Conservation (phyloP, 2,888 invertebrate species). For the Disparrhopalites patrizii region DNA sequence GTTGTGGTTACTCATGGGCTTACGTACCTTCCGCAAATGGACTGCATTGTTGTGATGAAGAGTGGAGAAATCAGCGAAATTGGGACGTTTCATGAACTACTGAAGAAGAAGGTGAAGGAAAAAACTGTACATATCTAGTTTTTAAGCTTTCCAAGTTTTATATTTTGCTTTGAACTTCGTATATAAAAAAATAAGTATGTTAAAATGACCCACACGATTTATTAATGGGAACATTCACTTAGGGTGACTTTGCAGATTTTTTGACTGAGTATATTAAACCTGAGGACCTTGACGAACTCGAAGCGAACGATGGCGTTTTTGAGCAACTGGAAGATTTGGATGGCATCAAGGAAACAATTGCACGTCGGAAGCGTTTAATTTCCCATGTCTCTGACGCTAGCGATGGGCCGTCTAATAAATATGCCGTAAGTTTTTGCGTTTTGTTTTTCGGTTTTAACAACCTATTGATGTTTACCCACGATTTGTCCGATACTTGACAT, state of each 20-base stretch:
- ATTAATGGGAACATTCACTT: no score
- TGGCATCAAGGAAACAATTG: no score
- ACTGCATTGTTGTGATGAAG: conserved; percentile 83
- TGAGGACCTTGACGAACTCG: background rate
- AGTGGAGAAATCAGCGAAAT: conserved; percentile 82
- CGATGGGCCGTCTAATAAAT: no score
- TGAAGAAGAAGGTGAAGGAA: conserved; percentile 65
- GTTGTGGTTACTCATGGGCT: conserved; percentile 93
- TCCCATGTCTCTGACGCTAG: no score
- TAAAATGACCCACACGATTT: no score
- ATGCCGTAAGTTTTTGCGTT: no score
- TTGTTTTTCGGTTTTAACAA: no score
- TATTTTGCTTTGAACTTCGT: background rate
- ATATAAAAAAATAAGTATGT: background rate
- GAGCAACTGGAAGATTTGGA: no score
- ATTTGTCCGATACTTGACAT: no score
- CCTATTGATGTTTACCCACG: no score
- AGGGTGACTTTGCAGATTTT: background rate
- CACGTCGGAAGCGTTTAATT: no score
- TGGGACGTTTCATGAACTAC: conserved; percentile 83
- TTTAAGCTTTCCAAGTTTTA: background rate
- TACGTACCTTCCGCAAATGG: conserved; percentile 83
- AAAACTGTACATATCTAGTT: background rate
- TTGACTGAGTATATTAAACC: background rate
- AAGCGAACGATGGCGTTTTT: no score